phyloP scores from a whole-genome alignment of 2,888 invertebrate species.

The Lumbricus terrestris region DNA sequence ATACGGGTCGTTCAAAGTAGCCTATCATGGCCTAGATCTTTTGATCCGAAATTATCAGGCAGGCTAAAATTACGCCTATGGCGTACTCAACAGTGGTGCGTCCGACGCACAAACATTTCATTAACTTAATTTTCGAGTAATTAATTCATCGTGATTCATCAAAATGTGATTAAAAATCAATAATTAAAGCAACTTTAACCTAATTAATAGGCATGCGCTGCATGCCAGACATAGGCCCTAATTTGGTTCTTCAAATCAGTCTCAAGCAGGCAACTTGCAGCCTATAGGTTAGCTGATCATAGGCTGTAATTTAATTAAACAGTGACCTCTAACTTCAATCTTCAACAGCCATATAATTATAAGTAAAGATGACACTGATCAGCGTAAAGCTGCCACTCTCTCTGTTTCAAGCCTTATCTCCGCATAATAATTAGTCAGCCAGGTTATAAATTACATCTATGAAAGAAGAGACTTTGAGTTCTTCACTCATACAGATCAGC shows the following conservation, averaged over 20 bases:
- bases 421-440: background rate
- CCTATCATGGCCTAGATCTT: background rate
- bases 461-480: background rate
- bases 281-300: background rate
- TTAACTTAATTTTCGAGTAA: background rate
- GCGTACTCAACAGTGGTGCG: background rate
- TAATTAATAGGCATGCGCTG: background rate
- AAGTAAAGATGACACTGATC: background rate
- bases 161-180: background rate
- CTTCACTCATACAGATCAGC: background rate
- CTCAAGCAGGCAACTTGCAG: background rate
- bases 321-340: background rate
- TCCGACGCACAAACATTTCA: background rate
- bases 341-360: background rate
- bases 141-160: background rate
- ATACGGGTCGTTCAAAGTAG: background rate
- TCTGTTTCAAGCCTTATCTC: background rate
- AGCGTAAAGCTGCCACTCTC: background rate
- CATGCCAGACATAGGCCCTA: background rate
- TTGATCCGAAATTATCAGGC: background rate
- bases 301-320: background rate
- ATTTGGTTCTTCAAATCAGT: background rate
- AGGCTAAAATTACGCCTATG: background rate
- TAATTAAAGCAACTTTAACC: background rate
- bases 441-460: background rate